Conservation (phyloP, 2,797 vertebrate genomes). For the Hyperoplus immaculatus region DNA sequence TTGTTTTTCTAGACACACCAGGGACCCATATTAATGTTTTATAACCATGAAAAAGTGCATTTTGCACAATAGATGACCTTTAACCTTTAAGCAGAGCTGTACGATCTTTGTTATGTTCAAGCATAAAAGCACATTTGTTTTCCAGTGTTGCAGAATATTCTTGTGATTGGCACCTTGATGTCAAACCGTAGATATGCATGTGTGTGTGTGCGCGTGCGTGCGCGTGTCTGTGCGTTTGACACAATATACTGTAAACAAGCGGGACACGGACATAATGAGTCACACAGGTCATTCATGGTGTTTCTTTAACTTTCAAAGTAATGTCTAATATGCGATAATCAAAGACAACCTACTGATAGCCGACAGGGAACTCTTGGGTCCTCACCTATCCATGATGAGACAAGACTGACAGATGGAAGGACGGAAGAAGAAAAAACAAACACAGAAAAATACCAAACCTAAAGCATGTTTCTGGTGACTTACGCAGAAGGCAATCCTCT, state of each 20-base stretch:
- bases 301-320: background rate
- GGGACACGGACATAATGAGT: background rate
- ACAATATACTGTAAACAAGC: background rate
- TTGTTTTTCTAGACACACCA: too few species aligned
- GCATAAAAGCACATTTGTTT: slow-evolving; percentile 16
- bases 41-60: too few species aligned
- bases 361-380: background rate
- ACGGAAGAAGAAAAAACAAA: background rate
- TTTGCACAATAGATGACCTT: too few species aligned
- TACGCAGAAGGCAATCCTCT: background rate
- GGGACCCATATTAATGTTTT: too few species aligned
- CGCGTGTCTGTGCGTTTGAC: too few species aligned
- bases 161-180: slow-evolving; percentile 24
- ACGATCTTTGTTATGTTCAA: background rate
- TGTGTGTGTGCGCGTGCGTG: background rate
- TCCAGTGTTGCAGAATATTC: slow-evolving; percentile 9
- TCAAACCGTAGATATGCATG: slow-evolving; percentile 11
- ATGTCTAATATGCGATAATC: background rate
- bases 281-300: background rate
- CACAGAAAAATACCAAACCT: background rate
- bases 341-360: slow-evolving; percentile 12
- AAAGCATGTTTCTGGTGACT: background rate
- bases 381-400: background rate
- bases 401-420: slow-evolving; percentile 6
- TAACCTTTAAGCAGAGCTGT: too few species aligned